Conservation (phyloP, 2,113 vertebrate species). For the Delphinapterus leucas region DNA sequence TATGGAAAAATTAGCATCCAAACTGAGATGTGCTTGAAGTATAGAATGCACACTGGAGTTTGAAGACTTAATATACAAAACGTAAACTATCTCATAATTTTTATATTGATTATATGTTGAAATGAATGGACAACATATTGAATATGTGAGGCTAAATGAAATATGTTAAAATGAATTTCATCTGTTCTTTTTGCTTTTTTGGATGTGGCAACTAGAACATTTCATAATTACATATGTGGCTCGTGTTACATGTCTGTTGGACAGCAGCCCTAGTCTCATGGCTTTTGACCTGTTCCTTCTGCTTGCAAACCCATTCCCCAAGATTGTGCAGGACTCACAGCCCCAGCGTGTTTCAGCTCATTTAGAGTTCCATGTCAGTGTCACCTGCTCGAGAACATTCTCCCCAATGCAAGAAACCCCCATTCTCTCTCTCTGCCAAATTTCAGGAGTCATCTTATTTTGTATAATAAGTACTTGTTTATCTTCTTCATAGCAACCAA, state of each 20-base stretch:
- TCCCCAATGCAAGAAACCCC: background rate
- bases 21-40: background rate
- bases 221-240: background rate
- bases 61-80: slow-evolving; percentile 13
- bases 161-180: background rate
- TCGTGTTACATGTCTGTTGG: background rate
- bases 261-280: background rate
- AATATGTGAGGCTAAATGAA: background rate
- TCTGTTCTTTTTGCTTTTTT: background rate
- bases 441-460: background rate
- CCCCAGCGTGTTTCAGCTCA: background rate
- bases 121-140: slow-evolving; percentile 17
- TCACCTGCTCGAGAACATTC: background rate
- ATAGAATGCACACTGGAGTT: background rate
- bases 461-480: background rate
- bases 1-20: slow-evolving; percentile 9
- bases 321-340: background rate
- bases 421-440: background rate
- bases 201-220: background rate
- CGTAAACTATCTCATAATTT: background rate
- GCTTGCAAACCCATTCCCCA: background rate
- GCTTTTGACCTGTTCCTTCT: background rate
- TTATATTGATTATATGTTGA: slow-evolving; percentile 12
- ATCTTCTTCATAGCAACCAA: background rate
- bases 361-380: background rate